These are phyloP conservation scores for Forbesichthys agassizii DNA, from an alignment of 2,113 vertebrate genomes.

Conservation along the genomic window DNA sequence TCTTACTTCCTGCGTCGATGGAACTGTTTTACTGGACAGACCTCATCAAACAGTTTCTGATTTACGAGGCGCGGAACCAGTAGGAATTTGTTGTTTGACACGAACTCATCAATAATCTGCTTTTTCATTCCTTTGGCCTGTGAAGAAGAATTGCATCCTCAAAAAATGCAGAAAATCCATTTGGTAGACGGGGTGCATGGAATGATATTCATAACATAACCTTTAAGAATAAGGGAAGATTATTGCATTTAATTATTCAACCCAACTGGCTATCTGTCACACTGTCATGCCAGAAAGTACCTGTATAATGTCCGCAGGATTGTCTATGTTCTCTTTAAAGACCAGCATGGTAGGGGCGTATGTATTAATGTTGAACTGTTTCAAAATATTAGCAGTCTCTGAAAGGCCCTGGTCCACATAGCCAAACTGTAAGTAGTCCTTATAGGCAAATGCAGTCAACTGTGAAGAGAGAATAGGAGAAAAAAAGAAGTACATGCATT, in stretches of 20 bases:
- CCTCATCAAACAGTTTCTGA: constrained; percentile 92
- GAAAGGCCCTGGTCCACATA: constrained; percentile 86
- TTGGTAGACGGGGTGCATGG: not conserved
- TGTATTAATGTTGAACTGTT: constrained; percentile 87
- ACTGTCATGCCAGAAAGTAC: constrained; percentile 53
- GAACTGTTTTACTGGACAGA: constrained; percentile 92
- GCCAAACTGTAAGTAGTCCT: constrained; percentile 90
- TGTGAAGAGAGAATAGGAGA: constrained; percentile 49
- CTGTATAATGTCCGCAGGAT: constrained; percentile 89
- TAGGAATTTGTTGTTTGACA: constrained; percentile 93
- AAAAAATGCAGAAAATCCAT: not conserved
- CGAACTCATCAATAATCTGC: constrained; percentile 91
- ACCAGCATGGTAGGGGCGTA: constrained; percentile 88
- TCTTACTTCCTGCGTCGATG: constrained; percentile 93
- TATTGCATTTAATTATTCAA: not conserved
- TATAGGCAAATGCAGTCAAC: constrained; percentile 91
- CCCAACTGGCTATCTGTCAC: not conserved
- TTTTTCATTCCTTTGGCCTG: constrained; percentile 93
- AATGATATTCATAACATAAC: not conserved
- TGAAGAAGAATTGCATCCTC: constrained; percentile 14
- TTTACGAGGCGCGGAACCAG: constrained; percentile 87
- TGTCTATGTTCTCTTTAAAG: constrained; percentile 87
- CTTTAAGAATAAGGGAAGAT: not conserved
- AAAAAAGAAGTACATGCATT: not conserved
- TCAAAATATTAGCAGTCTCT: constrained; percentile 82